These are phyloP conservation scores for Mya arenaria DNA, from an alignment of 1,140 invertebrate genomes.

Conservation along the genomic window DNA sequence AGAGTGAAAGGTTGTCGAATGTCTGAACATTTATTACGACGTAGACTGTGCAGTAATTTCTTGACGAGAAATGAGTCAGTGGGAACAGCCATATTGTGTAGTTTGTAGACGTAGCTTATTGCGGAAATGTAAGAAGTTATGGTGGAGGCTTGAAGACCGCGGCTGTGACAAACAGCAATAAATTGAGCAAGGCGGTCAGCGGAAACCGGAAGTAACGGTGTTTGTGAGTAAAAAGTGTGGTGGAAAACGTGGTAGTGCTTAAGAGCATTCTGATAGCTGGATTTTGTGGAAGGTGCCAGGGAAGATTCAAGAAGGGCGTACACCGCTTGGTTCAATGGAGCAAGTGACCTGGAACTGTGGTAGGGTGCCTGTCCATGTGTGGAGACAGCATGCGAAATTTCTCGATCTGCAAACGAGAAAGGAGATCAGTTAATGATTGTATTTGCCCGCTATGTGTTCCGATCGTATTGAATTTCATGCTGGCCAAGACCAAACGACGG, in stretches of 20 bases:
- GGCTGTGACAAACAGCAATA: constrained; percentile 25
- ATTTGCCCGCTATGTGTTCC: constrained; percentile 49
- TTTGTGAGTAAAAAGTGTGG: neutral
- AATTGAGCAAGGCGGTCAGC: constrained; percentile 33
- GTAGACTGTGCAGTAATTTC: constrained; percentile 22
- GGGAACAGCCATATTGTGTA: neutral
- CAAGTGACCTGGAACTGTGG: constrained; percentile 12
- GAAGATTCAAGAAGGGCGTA: neutral
- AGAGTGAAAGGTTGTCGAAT: constrained; percentile 24
- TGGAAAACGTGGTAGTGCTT: constrained; percentile 12
- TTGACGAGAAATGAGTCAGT: constrained; percentile 9
- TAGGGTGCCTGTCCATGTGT: constrained; percentile 26
- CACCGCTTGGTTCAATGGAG: constrained; percentile 16
- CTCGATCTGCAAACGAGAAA: constrained; percentile 54
- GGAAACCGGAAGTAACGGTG: neutral
- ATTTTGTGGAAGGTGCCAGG: constrained; percentile 28
- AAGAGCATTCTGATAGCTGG: constrained; percentile 19
- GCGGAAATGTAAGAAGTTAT: constrained; percentile 27
- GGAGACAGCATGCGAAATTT: neutral
- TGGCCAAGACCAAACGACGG: constrained; percentile 22
- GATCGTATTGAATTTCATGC: constrained; percentile 43
- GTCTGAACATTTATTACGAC: neutral
- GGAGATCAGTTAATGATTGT: constrained; percentile 44
- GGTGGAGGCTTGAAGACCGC: neutral
- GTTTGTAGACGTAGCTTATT: constrained; percentile 7